Conservation (phyloP, 92 coral and sea anemone species). For the Paramuricea clavata region DNA sequence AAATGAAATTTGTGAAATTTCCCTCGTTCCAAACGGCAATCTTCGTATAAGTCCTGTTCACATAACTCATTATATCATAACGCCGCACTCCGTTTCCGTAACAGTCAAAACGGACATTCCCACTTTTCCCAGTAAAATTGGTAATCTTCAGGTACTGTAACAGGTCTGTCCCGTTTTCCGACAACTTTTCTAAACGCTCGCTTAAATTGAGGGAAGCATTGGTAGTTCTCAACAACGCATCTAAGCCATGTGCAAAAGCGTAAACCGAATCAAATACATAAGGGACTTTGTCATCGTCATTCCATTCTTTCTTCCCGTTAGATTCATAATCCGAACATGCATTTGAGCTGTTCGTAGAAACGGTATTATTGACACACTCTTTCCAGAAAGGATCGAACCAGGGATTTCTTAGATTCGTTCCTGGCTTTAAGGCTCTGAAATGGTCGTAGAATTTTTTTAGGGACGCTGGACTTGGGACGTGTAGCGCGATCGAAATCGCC, state of each 20-base stretch:
- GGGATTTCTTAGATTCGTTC: conserved; percentile 77
- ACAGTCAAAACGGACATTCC: conserved; percentile 78
- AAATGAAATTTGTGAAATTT: conserved; percentile 32
- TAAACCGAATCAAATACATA: conserved; percentile 36
- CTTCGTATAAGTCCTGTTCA: conserved; percentile 57
- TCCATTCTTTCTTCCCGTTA: no score
- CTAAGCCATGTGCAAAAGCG: conserved; percentile 30
- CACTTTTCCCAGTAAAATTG: conserved; percentile 77
- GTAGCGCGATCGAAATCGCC: conserved; percentile 83
- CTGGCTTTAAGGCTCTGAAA: conserved; percentile 70
- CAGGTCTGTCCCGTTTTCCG: conserved; percentile 3
- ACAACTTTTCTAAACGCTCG: background rate
- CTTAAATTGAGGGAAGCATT: background rate
- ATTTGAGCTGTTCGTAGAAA: background rate
- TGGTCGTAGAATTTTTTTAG: conserved; percentile 73
- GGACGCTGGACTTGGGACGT: conserved; percentile 46
- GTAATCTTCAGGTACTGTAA: conserved; percentile 60
- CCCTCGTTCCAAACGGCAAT: conserved; percentile 28
- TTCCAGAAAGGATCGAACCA: conserved; percentile 93
- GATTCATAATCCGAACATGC: no score
- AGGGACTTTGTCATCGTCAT: conserved; percentile 57
- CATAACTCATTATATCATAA: conserved; percentile 85
- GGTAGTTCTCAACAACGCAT: background rate
- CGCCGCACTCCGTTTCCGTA: conserved; percentile 82
- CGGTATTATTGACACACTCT: conserved; percentile 57